These are phyloP conservation scores for Lepidochitona cinerea DNA, from an alignment of 2,888 invertebrate genomes.

Conservation along the genomic window DNA sequence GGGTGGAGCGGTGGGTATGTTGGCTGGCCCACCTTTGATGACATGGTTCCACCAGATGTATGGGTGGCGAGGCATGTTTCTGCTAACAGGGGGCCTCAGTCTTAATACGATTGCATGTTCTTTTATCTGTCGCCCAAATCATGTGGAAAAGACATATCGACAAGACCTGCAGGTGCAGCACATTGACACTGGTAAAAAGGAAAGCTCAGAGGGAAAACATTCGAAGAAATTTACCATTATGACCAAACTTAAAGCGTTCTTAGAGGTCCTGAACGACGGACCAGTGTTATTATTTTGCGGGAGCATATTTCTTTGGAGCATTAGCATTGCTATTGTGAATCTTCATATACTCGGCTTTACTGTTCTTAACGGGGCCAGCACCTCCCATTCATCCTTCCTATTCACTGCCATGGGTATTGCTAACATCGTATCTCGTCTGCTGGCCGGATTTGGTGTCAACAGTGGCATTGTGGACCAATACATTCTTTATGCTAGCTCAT, in stretches of 20 bases:
- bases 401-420: neutral
- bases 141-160: neutral
- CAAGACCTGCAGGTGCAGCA: neutral
- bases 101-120: neutral
- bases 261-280: no score
- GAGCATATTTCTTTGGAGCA: neutral
- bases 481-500: neutral
- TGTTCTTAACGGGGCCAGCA: neutral
- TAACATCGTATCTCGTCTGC: neutral
- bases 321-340: neutral
- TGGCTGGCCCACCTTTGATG: neutral
- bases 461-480: neutral
- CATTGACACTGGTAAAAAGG: neutral
- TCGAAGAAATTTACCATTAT: neutral
- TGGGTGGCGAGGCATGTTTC: neutral
- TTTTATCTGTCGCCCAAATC: neutral
- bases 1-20: neutral
- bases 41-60: neutral
- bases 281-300: neutral
- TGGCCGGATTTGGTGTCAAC: neutral
- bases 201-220: neutral
- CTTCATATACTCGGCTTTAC: neutral
- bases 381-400: neutral
- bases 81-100: neutral
- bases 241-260: neutral